Evolutionary conservation across 1,140 invertebrate species (phyloP), one percentile per base, ranked within the genome.

Genomic region (Tetranychus urticae): DNA sequence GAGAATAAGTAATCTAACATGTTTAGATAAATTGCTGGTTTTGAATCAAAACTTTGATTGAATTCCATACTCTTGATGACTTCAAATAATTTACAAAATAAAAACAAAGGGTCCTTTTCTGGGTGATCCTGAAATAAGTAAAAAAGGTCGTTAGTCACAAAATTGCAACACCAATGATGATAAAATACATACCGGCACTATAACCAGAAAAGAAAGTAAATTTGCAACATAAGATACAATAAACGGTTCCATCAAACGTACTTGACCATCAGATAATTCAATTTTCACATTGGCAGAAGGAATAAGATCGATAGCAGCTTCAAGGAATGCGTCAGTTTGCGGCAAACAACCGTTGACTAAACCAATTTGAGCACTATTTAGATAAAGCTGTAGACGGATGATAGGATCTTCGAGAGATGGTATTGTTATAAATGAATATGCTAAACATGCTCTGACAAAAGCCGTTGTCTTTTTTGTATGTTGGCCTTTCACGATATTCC

Each of bases 351-450:
- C 80, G 77, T 92, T 92, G 34, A 85, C 76, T 58, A 96, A 73
- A 35, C 90, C 88, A 50, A 90, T 82, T 74, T 92, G 85, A 37
- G 86, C 88, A 14, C 84, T 84, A 5, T 88, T 73, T 56, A 94
- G 74, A 75, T 92, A 92, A 23, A 96, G 77, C 67, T 86, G 81
- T 60, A 93, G 77, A 67, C 85, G 80, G 34, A 78, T 77, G 62
- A 82, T 77, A 7, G 82, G 77, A 63, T 83, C 83, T 63, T 78
- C 78, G 66, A 97, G 80, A 6, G 90, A 94, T 34, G 92, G 92
- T 73, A 93, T 88, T 1, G 91, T 96, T 46, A 97, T 92, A 70
- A 84, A 96, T 72, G 82, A 84, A 73, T 88, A 97, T 1, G 92
- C 91, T 58, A 86, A 81, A 77, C 91, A 97, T n/a, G 90, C 89